These are phyloP conservation scores for Uropetala carovei DNA, from an alignment of 2,888 invertebrate genomes.

Conservation along the genomic window DNA sequence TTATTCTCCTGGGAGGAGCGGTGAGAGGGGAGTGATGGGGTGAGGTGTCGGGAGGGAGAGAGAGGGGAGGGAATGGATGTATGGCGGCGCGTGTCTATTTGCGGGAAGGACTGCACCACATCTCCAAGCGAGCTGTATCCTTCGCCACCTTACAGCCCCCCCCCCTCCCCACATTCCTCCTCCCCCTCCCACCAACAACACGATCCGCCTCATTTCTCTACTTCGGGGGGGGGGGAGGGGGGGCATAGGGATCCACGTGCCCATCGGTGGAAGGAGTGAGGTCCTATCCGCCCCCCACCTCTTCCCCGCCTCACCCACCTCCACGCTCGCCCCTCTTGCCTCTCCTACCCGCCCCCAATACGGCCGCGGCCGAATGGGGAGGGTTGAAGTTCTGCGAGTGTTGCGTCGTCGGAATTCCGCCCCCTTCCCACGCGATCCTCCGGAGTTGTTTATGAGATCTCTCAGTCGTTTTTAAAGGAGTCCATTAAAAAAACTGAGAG, in stretches of 20 bases:
- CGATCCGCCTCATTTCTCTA: no score
- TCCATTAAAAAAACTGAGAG: neutral
- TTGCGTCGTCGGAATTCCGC: neutral
- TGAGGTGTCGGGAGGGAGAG: neutral
- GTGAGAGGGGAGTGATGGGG: neutral
- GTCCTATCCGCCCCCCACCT: neutral
- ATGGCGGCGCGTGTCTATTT: slow-evolving; percentile 8
- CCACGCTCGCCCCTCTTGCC: no score
- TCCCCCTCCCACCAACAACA: neutral
- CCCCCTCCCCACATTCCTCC: neutral
- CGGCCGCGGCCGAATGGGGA: neutral
- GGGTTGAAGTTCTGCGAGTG: neutral
- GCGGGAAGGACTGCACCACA: neutral
- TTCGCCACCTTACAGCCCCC: neutral
- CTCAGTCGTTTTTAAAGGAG: neutral
- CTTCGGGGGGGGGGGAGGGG: no score
- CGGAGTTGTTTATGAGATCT: neutral
- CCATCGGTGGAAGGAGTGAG: neutral
- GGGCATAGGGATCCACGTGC: neutral
- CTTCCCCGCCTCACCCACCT: no score
- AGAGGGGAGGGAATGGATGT: neutral
- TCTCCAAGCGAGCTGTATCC: neutral
- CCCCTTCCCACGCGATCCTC: neutral
- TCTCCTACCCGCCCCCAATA: no score
- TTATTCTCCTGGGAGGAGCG: neutral